These are phyloP conservation scores for Neodontobutis hainanensis DNA, from an alignment of 2,113 vertebrate species.

Conservation along the genomic window DNA sequence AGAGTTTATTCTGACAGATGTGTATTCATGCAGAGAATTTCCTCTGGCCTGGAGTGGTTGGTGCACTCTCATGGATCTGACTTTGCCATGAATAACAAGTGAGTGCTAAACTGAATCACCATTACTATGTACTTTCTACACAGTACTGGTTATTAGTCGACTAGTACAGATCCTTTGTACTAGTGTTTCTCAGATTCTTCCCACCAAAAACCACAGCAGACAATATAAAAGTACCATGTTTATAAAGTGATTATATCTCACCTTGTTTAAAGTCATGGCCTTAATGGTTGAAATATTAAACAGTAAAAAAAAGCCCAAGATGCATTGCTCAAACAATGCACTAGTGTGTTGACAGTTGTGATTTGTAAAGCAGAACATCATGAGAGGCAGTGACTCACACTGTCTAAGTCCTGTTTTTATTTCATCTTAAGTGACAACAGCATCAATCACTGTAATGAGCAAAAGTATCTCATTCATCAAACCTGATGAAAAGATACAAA, in stretches of 20 bases:
- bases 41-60: neutral
- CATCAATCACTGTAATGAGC: neutral
- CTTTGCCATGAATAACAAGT: neutral
- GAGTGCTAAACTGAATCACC: neutral
- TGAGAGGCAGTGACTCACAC: neutral
- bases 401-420: neutral
- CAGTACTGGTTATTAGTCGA: no score
- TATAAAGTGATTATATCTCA: no score
- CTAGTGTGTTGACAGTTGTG: neutral
- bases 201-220: no score
- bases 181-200: no score
- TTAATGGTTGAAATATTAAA: no score
- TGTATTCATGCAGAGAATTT: neutral
- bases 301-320: neutral
- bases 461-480: neutral
- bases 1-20: constrained; percentile 1
- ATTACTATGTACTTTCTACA: neutral
- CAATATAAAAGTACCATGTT: no score
- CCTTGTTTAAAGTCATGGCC: no score
- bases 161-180: neutral
- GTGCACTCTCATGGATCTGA: neutral
- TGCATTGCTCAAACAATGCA: neutral
- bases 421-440: neutral
- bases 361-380: neutral
- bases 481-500: neutral